phyloP scores from a whole-genome alignment of 30 jellyfish, hydroid and myxozoan species.

The Hydra vulgaris region DNA sequence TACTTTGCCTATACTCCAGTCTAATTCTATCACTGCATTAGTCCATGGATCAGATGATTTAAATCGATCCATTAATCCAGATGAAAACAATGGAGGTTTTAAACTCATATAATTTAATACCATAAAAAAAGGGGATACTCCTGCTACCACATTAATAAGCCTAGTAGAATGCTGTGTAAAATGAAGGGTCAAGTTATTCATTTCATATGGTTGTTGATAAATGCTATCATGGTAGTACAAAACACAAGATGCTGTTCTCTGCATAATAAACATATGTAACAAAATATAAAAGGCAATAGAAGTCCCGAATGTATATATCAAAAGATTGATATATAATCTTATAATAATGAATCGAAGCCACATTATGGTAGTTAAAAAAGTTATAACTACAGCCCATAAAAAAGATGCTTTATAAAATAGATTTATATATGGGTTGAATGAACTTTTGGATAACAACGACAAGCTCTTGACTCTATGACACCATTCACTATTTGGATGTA shows the following conservation, averaged over 20 bases:
- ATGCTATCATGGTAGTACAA: constrained; percentile 32
- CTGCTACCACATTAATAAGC: constrained; percentile 10
- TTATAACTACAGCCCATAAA: constrained; percentile 33
- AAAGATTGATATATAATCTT: constrained; percentile 13
- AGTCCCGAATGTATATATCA: constrained; percentile 24
- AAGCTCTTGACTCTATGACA: constrained; percentile 17
- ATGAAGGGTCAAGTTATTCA: constrained; percentile 40
- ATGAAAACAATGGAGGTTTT: constrained; percentile 29
- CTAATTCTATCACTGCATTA: constrained; percentile 39
- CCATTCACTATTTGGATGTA: constrained; percentile 39
- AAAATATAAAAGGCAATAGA: constrained; percentile 30
- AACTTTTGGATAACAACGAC: constrained; percentile 1
- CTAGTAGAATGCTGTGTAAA: constrained; percentile 23
- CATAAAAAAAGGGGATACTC: constrained; percentile 30
- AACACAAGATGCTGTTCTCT: constrained; percentile 54
- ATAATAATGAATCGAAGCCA: constrained; percentile 30
- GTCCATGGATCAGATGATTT: neutral
- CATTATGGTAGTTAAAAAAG: constrained; percentile 8
- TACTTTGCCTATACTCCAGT: constrained; percentile 67
- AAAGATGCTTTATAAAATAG: constrained; percentile 28
- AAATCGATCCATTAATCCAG: constrained; percentile 19
- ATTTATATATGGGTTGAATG: constrained; percentile 28
- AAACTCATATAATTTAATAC: constrained; percentile 33
- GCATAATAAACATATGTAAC: constrained; percentile 30
- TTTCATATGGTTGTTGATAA: constrained; percentile 46